Conservation (phyloP, 2,888 invertebrate species). For the Parasteatoda lunata region DNA sequence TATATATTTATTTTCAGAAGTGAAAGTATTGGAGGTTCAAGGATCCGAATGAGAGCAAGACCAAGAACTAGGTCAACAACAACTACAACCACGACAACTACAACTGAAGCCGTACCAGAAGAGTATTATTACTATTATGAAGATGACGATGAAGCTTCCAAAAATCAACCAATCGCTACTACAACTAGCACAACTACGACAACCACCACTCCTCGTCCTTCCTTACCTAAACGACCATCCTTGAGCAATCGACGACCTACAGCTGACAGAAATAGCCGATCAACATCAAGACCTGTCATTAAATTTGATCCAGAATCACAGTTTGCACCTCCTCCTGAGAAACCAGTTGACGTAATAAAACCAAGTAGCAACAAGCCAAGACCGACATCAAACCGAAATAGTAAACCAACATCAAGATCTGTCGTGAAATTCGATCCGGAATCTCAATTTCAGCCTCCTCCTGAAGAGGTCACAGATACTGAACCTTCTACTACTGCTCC, state of each 20-base stretch:
- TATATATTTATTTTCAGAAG: conserved; percentile 13
- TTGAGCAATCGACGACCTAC: conserved; percentile 73
- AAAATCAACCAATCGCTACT: conserved; percentile 61
- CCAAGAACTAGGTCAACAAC: conserved; percentile 53
- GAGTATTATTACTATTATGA: conserved; percentile 68
- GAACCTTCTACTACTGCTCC: not conserved
- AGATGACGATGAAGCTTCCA: conserved; percentile 64
- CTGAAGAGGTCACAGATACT: conserved; percentile 4
- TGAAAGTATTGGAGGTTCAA: not conserved
- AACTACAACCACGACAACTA: conserved; percentile 69
- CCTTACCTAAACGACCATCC: conserved; percentile 70
- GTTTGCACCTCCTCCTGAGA: conserved; percentile 49
- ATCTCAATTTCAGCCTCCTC: conserved; percentile 45
- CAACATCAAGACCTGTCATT: conserved; percentile 15
- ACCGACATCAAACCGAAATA: conserved; percentile 23
- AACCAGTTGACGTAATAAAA: conserved; percentile 59
- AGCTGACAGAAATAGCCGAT: conserved; percentile 8
- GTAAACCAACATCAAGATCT: conserved; percentile 10
- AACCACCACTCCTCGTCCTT: conserved; percentile 72
- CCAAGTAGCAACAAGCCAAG: conserved; percentile 73
- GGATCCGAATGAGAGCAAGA: not conserved
- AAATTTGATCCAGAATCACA: conserved; percentile 63
- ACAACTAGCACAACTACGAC: conserved; percentile 73
- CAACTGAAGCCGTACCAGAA: conserved; percentile 44
- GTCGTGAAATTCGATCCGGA: conserved; percentile 59